Percentiles rank a stretch among this genome's conserved stretches.
Conservation (phyloP, 2,797 vertebrate genomes). For the Chelidonichthys spinosus region DNA sequence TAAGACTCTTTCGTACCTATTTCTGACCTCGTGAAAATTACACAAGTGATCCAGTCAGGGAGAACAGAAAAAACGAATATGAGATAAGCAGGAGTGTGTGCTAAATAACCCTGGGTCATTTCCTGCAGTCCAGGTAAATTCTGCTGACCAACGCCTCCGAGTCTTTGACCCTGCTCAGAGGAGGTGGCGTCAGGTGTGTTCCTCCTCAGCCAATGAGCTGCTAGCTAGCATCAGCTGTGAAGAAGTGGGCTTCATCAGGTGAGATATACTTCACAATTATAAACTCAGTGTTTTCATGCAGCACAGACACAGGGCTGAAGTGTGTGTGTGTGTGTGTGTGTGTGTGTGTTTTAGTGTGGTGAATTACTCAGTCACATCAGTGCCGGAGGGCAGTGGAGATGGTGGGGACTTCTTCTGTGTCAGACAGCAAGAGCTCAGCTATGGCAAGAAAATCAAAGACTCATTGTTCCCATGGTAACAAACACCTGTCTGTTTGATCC, state of each 20-base stretch:
- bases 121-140: conserved; percentile 89
- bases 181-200: conserved; percentile 90
- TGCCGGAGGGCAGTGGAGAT: conserved; percentile 81
- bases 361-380: conserved; percentile 82
- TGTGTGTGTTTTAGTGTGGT: conserved; percentile 80
- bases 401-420: conserved; percentile 90
- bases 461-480: conserved; percentile 90
- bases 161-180: conserved; percentile 87
- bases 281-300: background rate
- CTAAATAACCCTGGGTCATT: background rate
- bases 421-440: conserved; percentile 84
- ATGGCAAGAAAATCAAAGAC: conserved; percentile 88
- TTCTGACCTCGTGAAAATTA: background rate
- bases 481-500: conserved; percentile 52
- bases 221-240: conserved; percentile 91
- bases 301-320: conserved; percentile 16
- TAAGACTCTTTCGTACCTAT: background rate
- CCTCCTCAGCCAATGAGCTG: conserved; percentile 86
- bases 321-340: background rate
- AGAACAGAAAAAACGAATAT: background rate
- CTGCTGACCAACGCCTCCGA: conserved; percentile 85
- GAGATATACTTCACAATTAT: conserved; percentile 6
- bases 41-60: background rate
- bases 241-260: conserved; percentile 94
- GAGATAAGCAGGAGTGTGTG: background rate